Evolutionary conservation across 2,888 invertebrate species (phyloP).

Genomic region (Acleris laterana): DNA sequence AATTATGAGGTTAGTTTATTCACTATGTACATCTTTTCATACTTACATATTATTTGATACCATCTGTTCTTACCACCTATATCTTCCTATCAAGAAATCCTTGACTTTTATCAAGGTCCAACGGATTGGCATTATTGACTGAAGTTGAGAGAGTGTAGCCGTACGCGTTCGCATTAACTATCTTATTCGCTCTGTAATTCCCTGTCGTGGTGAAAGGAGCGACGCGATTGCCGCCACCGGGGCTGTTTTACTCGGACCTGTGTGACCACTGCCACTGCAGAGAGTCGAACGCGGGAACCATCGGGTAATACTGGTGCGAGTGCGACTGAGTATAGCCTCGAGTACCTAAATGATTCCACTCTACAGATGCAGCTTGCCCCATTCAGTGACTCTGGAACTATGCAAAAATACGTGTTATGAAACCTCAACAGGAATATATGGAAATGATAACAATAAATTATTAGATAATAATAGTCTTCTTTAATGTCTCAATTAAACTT

Average conservation of each 20-base stretch:
- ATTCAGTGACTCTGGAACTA: constrained; percentile 33
- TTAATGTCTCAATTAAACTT: constrained; percentile 36
- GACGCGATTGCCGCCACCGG: too few species aligned
- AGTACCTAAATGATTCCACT: not conserved
- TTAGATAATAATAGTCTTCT: constrained; percentile 30
- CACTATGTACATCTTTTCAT: too few species aligned
- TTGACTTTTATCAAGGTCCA: too few species aligned
- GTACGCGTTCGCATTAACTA: too few species aligned
- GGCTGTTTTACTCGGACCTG: not conserved
- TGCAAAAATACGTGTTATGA: constrained; percentile 29
- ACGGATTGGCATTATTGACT: too few species aligned
- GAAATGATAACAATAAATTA: constrained; percentile 33
- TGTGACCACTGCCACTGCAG: not conserved
- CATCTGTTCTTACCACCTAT: too few species aligned
- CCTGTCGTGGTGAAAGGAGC: too few species aligned
- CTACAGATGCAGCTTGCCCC: constrained; percentile 31
- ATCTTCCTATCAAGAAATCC: too few species aligned
- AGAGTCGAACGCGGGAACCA: constrained; percentile 12
- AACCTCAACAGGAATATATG: constrained; percentile 24
- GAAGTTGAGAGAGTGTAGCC: too few species aligned
- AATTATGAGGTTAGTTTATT: too few species aligned
- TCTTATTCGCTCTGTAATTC: too few species aligned
- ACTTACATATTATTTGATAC: too few species aligned
- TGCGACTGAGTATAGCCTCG: not conserved
- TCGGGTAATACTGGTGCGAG: not conserved